Conservation (phyloP, 2,888 invertebrate genomes). For the Cordilura impudica region DNA sequence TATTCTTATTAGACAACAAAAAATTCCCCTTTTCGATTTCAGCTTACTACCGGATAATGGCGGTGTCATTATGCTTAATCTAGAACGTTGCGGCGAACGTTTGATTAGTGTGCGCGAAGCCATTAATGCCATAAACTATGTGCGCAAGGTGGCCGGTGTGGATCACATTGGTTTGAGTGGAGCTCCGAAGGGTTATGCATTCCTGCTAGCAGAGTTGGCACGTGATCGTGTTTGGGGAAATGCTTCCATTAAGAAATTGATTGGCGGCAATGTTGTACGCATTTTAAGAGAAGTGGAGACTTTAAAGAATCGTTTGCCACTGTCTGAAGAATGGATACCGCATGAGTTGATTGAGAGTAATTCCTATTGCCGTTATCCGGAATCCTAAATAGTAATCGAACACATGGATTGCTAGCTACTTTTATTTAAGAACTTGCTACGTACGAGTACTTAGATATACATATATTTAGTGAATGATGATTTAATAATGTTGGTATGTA, state of each 20-base stretch:
- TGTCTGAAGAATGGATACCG: conserved; percentile 80
- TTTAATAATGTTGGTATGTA: too few relatives aligned
- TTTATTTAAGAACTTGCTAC: too few relatives aligned
- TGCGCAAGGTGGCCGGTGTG: conserved; percentile 82
- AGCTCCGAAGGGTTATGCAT: conserved; percentile 79
- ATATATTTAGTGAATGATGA: too few relatives aligned
- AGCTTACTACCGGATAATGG: conserved; percentile 79
- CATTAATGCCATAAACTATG: conserved; percentile 82
- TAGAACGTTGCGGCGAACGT: conserved; percentile 79
- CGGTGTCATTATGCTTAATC: conserved; percentile 82
- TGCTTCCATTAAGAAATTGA: conserved; percentile 81
- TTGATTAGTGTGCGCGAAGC: conserved; percentile 76
- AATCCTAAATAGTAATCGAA: conserved; percentile 70
- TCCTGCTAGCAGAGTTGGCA: conserved; percentile 81
- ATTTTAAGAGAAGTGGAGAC: conserved; percentile 79
- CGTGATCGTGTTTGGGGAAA: conserved; percentile 81
- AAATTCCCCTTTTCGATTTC: conserved; percentile 5
- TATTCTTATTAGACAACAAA: too few relatives aligned
- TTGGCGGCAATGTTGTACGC: conserved; percentile 81
- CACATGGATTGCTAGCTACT: too few relatives aligned
- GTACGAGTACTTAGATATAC: too few relatives aligned
- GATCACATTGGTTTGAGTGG: conserved; percentile 83
- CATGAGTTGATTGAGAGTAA: conserved; percentile 79
- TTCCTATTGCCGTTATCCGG: conserved; percentile 80
- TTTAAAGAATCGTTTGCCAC: conserved; percentile 77